Evolutionary conservation across 2,888 invertebrate genomes (phyloP).

Genomic region (Drosophila helvetica): DNA sequence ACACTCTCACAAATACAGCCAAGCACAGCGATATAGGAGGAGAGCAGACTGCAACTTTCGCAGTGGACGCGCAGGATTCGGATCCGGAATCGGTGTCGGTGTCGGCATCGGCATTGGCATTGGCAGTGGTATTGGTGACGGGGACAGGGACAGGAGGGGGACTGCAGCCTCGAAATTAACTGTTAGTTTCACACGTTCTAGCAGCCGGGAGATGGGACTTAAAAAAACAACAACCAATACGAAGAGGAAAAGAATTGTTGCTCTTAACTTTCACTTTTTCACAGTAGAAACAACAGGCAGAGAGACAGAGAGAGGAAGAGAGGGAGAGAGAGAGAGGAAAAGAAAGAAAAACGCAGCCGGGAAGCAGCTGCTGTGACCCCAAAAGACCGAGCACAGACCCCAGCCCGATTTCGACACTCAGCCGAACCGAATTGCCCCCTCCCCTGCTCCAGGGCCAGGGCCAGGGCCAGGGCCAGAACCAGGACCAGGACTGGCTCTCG

Average conservation of each 20-base stretch:
- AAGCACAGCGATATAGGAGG: background rate
- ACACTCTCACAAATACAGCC: too few relatives aligned
- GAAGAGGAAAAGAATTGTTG: constrained; percentile 68
- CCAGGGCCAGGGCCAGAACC: background rate
- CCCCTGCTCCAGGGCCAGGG: background rate
- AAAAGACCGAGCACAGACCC: constrained; percentile 35
- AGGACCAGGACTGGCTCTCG: constrained; percentile 3
- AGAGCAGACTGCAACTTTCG: constrained; percentile 41
- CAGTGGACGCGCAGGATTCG: constrained; percentile 61
- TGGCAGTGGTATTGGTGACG: background rate
- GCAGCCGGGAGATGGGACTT: constrained; percentile 39
- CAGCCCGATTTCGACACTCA: constrained; percentile 19
- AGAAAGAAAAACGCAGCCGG: constrained; percentile 41
- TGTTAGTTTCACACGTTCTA: constrained; percentile 75
- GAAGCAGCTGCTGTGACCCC: constrained; percentile 62
- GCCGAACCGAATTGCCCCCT: background rate
- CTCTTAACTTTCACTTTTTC: constrained; percentile 73
- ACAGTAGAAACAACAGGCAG: constrained; percentile 8
- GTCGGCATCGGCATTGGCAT: constrained; percentile 4
- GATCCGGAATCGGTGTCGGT: constrained; percentile 24
- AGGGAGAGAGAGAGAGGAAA: constrained; percentile 24
- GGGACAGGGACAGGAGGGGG: constrained; percentile 24
- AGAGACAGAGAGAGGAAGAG: constrained; percentile 45
- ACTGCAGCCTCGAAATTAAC: constrained; percentile 68
- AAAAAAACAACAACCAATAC: constrained; percentile 16